A percentile compares a stretch with the other conserved stretches of the same genome.
Conservation (phyloP, 2,113 vertebrate species). For the Pterocles orientalis region DNA sequence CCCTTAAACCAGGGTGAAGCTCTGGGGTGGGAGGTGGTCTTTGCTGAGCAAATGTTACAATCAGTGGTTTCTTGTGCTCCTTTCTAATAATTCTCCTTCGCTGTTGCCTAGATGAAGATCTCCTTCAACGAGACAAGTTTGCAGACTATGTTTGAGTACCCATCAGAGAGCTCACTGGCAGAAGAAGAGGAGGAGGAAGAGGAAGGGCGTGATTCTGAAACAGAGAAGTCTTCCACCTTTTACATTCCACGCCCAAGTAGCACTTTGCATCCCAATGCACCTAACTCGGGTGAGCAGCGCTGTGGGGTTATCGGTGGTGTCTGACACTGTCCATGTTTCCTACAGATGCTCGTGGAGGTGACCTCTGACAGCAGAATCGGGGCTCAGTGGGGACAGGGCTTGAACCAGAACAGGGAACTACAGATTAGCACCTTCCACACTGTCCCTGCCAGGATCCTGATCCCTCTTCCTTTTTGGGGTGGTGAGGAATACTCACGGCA, state of each 20-base stretch:
- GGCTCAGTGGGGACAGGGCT: neutral
- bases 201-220: conserved; percentile 45
- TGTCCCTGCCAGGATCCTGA: neutral
- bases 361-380: neutral
- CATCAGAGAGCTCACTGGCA: conserved; percentile 86
- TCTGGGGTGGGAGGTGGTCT: neutral
- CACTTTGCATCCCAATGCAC: conserved; percentile 57
- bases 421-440: neutral
- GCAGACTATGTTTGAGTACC: conserved; percentile 94
- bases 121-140: conserved; percentile 93
- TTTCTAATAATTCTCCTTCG: neutral
- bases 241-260: conserved; percentile 79
- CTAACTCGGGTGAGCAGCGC: conserved; percentile 81
- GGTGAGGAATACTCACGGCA: neutral
- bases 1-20: neutral
- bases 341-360: neutral
- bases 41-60: neutral
- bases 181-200: conserved; percentile 82
- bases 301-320: neutral
- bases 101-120: conserved; percentile 88
- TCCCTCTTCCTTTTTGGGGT: neutral
- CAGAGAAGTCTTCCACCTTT: conserved; percentile 60
- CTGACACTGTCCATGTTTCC: fast-evolving
- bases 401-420: neutral
- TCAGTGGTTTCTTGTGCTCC: neutral